These are phyloP conservation scores for Eulemur albifrons DNA, from an alignment of 2,797 vertebrate species.

Conservation along the genomic window DNA sequence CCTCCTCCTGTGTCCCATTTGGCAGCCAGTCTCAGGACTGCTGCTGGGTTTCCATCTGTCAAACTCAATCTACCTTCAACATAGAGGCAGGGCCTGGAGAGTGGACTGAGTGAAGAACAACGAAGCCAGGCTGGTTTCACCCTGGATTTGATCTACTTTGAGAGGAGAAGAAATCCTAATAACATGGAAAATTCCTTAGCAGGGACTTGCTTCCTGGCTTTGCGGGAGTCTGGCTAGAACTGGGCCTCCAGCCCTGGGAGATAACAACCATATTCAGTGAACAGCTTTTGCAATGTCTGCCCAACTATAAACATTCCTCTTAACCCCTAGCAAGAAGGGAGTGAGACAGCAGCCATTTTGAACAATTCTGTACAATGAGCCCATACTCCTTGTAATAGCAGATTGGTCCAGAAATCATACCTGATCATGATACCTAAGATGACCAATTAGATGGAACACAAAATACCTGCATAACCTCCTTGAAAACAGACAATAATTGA, in stretches of 20 bases:
- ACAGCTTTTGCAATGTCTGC: neutral
- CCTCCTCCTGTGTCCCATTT: conserved; percentile 54
- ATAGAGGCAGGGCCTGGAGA: conserved; percentile 29
- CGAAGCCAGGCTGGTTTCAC: neutral
- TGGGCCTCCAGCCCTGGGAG: neutral
- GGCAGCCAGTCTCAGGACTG: conserved; percentile 58
- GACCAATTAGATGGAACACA: neutral
- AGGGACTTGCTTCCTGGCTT: neutral
- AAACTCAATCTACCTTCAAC: conserved; percentile 49
- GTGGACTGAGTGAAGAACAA: conserved; percentile 35
- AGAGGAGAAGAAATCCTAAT: conserved; percentile 11
- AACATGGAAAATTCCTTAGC: conserved; percentile 53
- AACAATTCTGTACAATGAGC: neutral
- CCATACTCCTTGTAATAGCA: neutral
- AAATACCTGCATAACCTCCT: neutral
- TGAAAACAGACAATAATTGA: neutral
- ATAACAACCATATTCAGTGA: neutral
- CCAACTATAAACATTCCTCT: neutral
- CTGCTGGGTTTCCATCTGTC: conserved; percentile 77
- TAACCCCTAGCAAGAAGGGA: neutral
- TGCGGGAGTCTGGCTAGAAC: neutral
- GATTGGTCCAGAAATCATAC: neutral
- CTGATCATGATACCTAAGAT: neutral
- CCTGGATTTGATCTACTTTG: neutral
- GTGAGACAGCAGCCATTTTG: neutral